These are phyloP conservation scores for Scaptodrosophila latifasciaeformis DNA, from an alignment of 2,888 invertebrate species.

Conservation along the genomic window DNA sequence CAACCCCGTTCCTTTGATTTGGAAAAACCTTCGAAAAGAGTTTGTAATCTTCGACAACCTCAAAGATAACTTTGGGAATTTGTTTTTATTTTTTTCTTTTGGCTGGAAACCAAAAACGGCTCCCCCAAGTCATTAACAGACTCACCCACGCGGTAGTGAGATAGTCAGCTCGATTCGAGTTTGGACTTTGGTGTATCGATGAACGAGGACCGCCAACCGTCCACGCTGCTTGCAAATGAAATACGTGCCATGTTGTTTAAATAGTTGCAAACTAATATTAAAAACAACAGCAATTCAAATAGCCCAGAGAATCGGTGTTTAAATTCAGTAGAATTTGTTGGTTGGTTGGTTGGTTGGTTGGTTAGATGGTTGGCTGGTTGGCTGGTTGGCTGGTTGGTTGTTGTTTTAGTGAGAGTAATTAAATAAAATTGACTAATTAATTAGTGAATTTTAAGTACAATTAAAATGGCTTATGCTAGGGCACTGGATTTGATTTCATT, in stretches of 20 bases:
- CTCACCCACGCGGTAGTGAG: constrained; percentile 6
- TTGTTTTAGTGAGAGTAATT: constrained; percentile 22
- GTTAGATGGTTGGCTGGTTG: not conserved
- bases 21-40: no score
- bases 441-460: constrained; percentile 34
- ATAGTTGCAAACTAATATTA: constrained; percentile 43
- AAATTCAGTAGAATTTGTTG: not conserved
- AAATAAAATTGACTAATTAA: constrained; percentile 50
- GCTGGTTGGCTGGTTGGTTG: no score
- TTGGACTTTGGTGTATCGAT: no score
- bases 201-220: constrained; percentile 37
- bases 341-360: constrained; percentile 1
- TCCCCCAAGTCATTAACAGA: not conserved
- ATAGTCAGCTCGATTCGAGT: constrained; percentile 1
- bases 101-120: not conserved
- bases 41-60: no score
- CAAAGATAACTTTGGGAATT: no score
- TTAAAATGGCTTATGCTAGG: no score
- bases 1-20: no score
- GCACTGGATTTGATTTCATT: no score
- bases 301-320: constrained; percentile 1
- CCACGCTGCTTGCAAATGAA: constrained; percentile 51
- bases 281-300: constrained; percentile 15
- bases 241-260: constrained; percentile 48
- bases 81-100: constrained; percentile 11